A percentile compares a stretch with the other conserved stretches of the same genome.
phyloP scores from a whole-genome alignment of 2,797 vertebrate genomes.

The Arremon brunneinucha region DNA sequence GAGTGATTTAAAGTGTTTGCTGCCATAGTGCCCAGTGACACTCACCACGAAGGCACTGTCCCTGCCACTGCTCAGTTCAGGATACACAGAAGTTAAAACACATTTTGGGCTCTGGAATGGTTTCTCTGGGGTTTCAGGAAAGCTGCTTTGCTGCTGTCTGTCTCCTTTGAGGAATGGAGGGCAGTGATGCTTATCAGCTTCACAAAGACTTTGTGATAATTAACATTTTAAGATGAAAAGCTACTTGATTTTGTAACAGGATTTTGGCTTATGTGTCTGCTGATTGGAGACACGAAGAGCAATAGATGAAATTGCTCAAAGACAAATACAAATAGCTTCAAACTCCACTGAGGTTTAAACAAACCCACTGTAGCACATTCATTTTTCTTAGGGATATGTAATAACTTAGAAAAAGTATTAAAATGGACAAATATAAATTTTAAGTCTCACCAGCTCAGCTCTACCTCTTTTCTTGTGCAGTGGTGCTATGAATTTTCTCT shows the following conservation, averaged over 20 bases:
- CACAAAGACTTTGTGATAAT: neutral
- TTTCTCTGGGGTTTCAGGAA: neutral
- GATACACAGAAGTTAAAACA: neutral
- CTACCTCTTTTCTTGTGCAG: neutral
- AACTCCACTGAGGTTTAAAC: conserved; percentile 14
- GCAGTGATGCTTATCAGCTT: neutral
- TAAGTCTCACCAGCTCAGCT: neutral
- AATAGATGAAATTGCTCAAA: neutral
- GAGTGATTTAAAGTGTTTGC: neutral
- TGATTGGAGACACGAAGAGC: neutral
- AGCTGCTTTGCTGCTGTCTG: neutral
- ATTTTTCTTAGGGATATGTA: conserved; percentile 9
- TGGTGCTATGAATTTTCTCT: neutral
- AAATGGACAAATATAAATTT: conserved; percentile 27
- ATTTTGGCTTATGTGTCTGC: neutral
- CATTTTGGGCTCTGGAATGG: neutral
- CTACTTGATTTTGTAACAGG: conserved; percentile 5
- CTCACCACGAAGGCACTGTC: neutral
- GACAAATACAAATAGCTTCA: conserved; percentile 19
- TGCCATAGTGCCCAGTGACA: neutral
- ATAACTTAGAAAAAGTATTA: conserved; percentile 8
- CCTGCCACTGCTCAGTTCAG: neutral
- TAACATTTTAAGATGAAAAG: conserved; percentile 17
- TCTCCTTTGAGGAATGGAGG: neutral
- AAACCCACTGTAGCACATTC: neutral